These are phyloP conservation scores for Dione vanillae DNA, from an alignment of 2,888 invertebrate species.

Conservation along the genomic window DNA sequence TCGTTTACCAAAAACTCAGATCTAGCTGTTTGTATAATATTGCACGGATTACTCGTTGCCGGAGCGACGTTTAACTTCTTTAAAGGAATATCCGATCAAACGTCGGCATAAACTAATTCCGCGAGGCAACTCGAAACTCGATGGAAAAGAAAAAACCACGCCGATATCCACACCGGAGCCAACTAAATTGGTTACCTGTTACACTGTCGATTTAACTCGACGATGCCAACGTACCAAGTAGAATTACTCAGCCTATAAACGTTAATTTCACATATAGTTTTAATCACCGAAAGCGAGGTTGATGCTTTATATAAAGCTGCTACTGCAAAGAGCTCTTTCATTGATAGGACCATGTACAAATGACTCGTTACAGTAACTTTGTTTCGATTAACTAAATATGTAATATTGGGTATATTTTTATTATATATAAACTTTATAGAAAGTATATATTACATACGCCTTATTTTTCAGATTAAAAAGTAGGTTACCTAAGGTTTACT, in stretches of 20 bases:
- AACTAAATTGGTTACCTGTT: constrained; percentile 78
- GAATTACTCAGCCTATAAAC: constrained; percentile 19
- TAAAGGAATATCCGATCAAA: constrained; percentile 82
- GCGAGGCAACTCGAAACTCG: constrained; percentile 76
- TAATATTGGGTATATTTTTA: constrained; percentile 3
- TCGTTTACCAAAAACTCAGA: constrained; percentile 58
- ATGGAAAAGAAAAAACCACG: constrained; percentile 68
- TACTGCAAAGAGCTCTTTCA: constrained; percentile 17
- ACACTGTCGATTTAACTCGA: constrained; percentile 71
- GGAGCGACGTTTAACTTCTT: constrained; percentile 70
- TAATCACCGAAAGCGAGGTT: constrained; percentile 10
- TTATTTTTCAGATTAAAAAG: neutral
- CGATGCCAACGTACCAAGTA: constrained; percentile 50
- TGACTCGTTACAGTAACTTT: constrained; percentile 16
- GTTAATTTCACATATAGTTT: constrained; percentile 15
- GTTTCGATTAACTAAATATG: neutral
- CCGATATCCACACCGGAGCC: constrained; percentile 67
- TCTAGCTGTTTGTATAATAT: constrained; percentile 62
- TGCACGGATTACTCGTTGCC: constrained; percentile 64
- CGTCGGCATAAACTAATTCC: constrained; percentile 81
- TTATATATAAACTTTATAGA: neutral
- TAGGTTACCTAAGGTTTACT: too few relatives aligned
- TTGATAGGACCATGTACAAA: constrained; percentile 17
- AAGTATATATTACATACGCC: neutral
- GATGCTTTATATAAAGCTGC: constrained; percentile 7